These are phyloP conservation scores for Leucophenga maculata DNA, from an alignment of 2,888 invertebrate genomes.

Conservation along the genomic window DNA sequence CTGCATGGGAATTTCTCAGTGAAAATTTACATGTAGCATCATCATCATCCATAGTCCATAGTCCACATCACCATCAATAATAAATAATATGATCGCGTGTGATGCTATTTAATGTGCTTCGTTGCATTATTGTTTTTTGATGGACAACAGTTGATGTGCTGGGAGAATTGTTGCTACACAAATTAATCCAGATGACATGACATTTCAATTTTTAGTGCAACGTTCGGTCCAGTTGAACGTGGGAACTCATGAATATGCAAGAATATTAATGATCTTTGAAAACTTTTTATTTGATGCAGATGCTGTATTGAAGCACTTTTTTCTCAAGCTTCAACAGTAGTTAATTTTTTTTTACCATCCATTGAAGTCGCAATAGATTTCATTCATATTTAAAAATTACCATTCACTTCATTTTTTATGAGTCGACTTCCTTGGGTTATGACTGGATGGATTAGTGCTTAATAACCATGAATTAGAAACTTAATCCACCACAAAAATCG, in stretches of 20 bases:
- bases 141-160: conserved; percentile 32
- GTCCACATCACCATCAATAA: too few relatives aligned
- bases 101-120: conserved; percentile 43
- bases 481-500: conserved; percentile 63
- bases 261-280: conserved; percentile 32
- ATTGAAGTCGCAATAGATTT: background rate
- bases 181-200: conserved; percentile 68
- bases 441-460: conserved; percentile 25
- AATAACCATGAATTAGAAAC: conserved; percentile 53
- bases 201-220: conserved; percentile 52
- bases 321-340: background rate
- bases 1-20: conserved; percentile 60
- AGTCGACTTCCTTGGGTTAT: conserved; percentile 36
- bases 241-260: conserved; percentile 59
- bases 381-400: conserved; percentile 29
- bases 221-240: conserved; percentile 46
- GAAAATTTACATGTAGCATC: conserved; percentile 4
- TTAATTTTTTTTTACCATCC: background rate
- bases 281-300: background rate
- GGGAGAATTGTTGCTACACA: conserved; percentile 44
- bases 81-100: conserved; percentile 53
- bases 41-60: too few relatives aligned
- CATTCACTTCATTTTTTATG: conserved; percentile 59
- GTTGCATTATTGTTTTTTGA: conserved; percentile 33
- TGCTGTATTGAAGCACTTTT: background rate